Conservation (phyloP, 2,797 vertebrate genomes). For the Hydrolagus colliei region DNA sequence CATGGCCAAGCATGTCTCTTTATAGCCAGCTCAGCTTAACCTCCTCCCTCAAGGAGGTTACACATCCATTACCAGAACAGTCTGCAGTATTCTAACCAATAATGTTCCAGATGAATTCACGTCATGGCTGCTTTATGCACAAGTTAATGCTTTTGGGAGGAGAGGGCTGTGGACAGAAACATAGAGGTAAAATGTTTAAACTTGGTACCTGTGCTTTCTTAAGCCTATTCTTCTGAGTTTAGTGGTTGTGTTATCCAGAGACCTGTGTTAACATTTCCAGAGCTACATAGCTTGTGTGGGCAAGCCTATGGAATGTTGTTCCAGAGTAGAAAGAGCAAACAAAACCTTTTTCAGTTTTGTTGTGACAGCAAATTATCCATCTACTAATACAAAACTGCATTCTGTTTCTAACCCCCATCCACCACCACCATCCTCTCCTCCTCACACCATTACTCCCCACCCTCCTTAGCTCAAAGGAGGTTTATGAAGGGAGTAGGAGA, state of each 20-base stretch:
- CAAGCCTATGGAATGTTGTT: conserved; percentile 19
- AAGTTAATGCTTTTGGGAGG: neutral
- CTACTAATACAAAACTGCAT: too few species aligned
- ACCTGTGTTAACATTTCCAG: conserved; percentile 12
- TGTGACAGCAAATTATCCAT: neutral
- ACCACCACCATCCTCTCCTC: neutral
- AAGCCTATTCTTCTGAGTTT: neutral
- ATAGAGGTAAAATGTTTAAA: neutral
- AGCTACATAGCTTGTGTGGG: conserved; percentile 8
- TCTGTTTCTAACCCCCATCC: neutral
- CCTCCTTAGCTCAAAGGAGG: neutral
- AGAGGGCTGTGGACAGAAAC: neutral
- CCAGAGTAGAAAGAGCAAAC: neutral
- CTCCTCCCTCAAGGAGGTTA: too few species aligned
- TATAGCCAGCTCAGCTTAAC: too few species aligned
- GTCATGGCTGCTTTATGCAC: too few species aligned
- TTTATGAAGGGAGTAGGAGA: neutral
- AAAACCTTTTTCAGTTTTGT: neutral
- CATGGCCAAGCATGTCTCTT: too few species aligned
- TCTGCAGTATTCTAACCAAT: too few species aligned
- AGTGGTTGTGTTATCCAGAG: neutral
- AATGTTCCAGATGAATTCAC: too few species aligned
- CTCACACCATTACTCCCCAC: neutral
- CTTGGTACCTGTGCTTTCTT: neutral
- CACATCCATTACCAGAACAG: too few species aligned